These are phyloP conservation scores for Neogobius melanostomus DNA, from an alignment of 2,113 vertebrate species.

Conservation along the genomic window DNA sequence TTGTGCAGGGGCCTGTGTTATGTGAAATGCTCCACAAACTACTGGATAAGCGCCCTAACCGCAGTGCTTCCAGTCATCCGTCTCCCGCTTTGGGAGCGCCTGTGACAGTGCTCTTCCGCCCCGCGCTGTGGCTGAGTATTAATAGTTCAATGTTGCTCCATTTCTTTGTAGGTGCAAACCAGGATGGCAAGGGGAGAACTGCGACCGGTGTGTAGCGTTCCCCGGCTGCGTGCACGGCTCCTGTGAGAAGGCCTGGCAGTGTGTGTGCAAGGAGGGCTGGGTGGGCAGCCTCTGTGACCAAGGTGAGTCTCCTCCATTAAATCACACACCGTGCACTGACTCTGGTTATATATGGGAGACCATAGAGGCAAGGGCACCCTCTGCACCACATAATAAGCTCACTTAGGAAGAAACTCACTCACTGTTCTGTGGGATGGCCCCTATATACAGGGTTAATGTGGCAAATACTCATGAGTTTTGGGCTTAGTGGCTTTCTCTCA, in stretches of 20 bases:
- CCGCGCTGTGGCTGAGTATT: constrained; percentile 27
- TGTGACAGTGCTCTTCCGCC: neutral
- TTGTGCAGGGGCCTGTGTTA: no score
- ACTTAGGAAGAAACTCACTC: neutral
- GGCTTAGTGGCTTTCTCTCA: no score
- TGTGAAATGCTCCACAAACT: no score
- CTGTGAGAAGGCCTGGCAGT: constrained; percentile 91
- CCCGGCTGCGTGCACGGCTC: constrained; percentile 86
- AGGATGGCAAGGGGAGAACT: constrained; percentile 89
- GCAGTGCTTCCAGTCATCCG: no score
- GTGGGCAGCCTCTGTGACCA: constrained; percentile 87
- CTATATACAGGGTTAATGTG: neutral
- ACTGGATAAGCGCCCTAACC: no score
- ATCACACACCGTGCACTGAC: constrained; percentile 4
- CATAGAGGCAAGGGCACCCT: neutral
- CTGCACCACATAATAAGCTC: neutral
- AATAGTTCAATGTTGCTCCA: constrained; percentile 30
- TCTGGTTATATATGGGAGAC: no score
- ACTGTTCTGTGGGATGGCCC: neutral
- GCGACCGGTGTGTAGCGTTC: constrained; percentile 85
- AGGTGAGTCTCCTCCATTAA: constrained; percentile 77
- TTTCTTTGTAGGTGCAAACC: constrained; percentile 83
- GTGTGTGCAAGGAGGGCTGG: constrained; percentile 90
- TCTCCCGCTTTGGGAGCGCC: neutral
- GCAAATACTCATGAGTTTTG: no score